A percentile compares a stretch with the other conserved stretches of the same genome.
Evolutionary conservation across 2,113 vertebrate genomes (phyloP).

Genomic region (Oostethus manadensis): DNA sequence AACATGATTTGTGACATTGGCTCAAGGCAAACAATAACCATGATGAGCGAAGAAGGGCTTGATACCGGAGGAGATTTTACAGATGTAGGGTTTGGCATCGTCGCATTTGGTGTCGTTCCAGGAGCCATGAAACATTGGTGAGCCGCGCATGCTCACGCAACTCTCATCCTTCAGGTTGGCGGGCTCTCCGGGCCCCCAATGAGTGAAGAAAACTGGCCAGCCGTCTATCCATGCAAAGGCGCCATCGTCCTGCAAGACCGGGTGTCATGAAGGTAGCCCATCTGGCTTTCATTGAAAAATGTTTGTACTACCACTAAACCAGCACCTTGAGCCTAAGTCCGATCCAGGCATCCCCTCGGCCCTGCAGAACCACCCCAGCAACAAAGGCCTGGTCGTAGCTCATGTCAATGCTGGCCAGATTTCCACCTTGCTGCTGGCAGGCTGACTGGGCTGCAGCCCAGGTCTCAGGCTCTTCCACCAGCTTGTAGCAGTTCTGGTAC

Average conservation of each 20-base stretch:
- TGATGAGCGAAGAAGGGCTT: background rate
- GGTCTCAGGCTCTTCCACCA: constrained; percentile 53
- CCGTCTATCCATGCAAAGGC: constrained; percentile 66
- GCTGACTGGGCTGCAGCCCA: constrained; percentile 63
- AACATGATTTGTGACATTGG: background rate
- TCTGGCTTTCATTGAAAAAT: background rate
- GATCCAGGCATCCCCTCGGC: constrained; percentile 67
- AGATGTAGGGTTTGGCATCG: constrained; percentile 63
- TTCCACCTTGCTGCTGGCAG: constrained; percentile 51
- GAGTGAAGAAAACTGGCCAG: constrained; percentile 75
- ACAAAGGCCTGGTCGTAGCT: constrained; percentile 77
- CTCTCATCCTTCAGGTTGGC: constrained; percentile 62
- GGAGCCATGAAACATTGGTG: constrained; percentile 58
- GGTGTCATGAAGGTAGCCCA: background rate
- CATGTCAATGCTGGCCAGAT: constrained; percentile 74
- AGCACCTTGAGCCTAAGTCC: constrained; percentile 66
- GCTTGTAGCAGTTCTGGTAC: constrained; percentile 72
- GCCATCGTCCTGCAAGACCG: constrained; percentile 38
- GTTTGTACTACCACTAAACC: background rate
- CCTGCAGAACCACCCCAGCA: constrained; percentile 61
- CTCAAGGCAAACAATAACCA: background rate
- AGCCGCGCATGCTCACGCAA: constrained; percentile 68
- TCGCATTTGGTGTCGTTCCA: constrained; percentile 76
- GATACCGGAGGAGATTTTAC: constrained; percentile 70
- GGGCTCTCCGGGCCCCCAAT: constrained; percentile 76